Evolutionary conservation across 2,888 invertebrate species (phyloP).

Genomic region (Gryllus longicercus): DNA sequence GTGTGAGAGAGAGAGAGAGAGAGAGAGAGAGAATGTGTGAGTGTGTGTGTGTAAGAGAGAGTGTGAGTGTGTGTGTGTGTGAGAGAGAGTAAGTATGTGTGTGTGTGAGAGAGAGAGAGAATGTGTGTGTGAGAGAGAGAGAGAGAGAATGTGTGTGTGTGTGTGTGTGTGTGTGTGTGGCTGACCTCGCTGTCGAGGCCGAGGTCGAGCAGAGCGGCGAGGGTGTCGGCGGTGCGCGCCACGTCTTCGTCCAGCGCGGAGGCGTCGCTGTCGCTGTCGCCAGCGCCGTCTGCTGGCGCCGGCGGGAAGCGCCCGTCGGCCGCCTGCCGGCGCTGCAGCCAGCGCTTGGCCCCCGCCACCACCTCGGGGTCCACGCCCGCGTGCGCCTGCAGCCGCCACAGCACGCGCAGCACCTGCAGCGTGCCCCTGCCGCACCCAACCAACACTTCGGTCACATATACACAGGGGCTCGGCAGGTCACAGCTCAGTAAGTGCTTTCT

Average conservation of each 20-base stretch:
- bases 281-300: conserved; percentile 41
- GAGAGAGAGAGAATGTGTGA: too few relatives aligned
- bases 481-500: conserved; percentile 45
- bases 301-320: conserved; percentile 56
- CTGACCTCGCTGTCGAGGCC: conserved; percentile 56
- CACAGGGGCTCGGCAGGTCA: conserved; percentile 53
- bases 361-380: conserved; percentile 61
- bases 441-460: conserved; percentile 53
- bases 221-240: conserved; percentile 61
- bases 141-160: too few relatives aligned
- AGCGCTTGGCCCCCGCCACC: conserved; percentile 57
- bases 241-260: conserved; percentile 53
- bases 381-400: conserved; percentile 59
- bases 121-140: too few relatives aligned
- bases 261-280: neutral
- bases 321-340: conserved; percentile 60
- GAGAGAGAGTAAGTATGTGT: too few relatives aligned
- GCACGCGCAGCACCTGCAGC: conserved; percentile 57
- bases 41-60: too few relatives aligned
- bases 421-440: conserved; percentile 44
- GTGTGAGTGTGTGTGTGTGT: too few relatives aligned
- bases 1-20: too few relatives aligned
- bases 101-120: too few relatives aligned
- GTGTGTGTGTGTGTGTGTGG: too few relatives aligned
- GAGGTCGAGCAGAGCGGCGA: conserved; percentile 59